Base-by-base conservation (phyloP, 2,113 vertebrate species). In the Oostethus manadensis region DNA sequence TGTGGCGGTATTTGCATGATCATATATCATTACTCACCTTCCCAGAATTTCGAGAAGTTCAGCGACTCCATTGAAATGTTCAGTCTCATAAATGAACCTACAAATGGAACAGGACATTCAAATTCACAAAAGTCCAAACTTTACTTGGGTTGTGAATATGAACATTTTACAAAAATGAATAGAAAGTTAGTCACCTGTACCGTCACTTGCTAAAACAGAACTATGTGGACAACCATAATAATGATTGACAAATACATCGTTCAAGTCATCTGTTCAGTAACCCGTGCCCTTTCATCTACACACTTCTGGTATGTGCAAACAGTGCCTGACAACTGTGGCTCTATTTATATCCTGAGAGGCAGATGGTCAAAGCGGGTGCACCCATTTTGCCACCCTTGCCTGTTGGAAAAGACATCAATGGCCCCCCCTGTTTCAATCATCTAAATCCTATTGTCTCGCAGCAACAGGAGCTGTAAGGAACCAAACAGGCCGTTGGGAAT, bases 11-110 rank as follows among this genome's bases (percentile, higher is more conserved):
- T 6, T 35, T 33, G 51, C 7, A 38, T 47, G 50, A 62, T 17
- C 1, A 5, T 16, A 23, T 1, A 0, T 58, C 16, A 17, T 16
- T 0, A 65, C 85, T 87, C 58, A 90, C 90, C 90, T 90, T 61
- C 90, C 90, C 59, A 91, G 82, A 59, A 91, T 91, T 78, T 91
- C 89, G 16, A 90, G 77, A 10, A 91, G 77, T 70, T 90, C 89
- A 29, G 89, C 85, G 0, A 91, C 87, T 47, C 89, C 89, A 3
- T 90, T 91, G 64, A 90, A 91, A 73, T 87, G 89, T 21, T 90
- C 89, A 0, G 84, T 90, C 79, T 91, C 90, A 56, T 89, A 91
- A 59, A 90, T 88, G 75, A 89, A 91, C 79, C 90, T 91, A 66
- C 20, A 59, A 51, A 17, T 38, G 13, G 16, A 18, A 63, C 26